Evolutionary conservation across 2,113 vertebrate genomes (phyloP).

Genomic region (Otolemur garnettii): DNA sequence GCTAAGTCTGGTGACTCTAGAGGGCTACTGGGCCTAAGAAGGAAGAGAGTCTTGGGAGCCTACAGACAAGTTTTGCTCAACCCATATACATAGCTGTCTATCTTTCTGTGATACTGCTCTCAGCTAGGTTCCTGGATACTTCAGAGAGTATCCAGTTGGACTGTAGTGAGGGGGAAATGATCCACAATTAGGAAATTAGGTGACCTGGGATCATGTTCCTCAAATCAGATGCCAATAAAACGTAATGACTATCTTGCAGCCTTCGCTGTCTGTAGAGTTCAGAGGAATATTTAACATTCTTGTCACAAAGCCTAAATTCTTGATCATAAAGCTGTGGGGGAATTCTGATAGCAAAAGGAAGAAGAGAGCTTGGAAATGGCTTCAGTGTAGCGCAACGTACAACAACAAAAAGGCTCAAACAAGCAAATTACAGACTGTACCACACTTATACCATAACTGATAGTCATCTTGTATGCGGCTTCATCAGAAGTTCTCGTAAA

Average conservation of each 20-base stretch:
- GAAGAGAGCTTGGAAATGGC: not conserved
- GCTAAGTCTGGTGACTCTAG: not conserved
- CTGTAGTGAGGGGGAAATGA: not conserved
- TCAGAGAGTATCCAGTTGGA: not conserved
- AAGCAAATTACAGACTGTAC: conserved; percentile 33
- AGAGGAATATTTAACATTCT: conserved; percentile 53
- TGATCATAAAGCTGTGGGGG: not conserved
- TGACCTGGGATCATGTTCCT: conserved; percentile 11
- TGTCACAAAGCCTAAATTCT: conserved; percentile 49
- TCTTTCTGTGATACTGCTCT: conserved; percentile 15
- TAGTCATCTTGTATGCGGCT: not conserved
- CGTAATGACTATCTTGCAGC: not conserved
- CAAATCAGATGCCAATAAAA: conserved; percentile 57
- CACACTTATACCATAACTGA: not conserved
- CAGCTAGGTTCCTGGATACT: conserved; percentile 23
- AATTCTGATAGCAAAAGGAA: conserved; percentile 59
- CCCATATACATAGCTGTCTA: not conserved
- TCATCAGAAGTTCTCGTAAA: conserved; percentile 59
- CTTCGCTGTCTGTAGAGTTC: conserved; percentile 1
- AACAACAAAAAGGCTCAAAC: conserved; percentile 56
- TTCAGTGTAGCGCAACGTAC: not conserved
- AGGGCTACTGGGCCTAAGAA: not conserved
- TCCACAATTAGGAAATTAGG: conserved; percentile 39
- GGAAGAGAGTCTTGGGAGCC: not conserved
- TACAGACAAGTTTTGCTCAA: not conserved